Percentiles rank a stretch among this genome's conserved stretches.
These are phyloP conservation scores for Ptilodon capucinus DNA, from an alignment of 2,888 invertebrate species.

Conservation along the genomic window DNA sequence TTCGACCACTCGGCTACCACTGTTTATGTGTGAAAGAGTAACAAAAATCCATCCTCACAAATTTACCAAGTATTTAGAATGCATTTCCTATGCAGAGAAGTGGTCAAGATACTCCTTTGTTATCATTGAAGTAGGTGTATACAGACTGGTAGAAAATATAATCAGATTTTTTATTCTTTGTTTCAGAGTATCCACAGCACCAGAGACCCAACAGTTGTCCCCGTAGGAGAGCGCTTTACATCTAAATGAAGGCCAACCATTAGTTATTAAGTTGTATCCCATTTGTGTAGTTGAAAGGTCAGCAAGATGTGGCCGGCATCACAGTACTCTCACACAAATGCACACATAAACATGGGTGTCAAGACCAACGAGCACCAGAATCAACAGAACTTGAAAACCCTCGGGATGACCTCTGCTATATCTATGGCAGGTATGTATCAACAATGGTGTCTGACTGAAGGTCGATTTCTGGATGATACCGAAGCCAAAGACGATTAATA, in stretches of 20 bases:
- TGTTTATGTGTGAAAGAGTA: too few relatives aligned
- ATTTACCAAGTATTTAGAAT: too few relatives aligned
- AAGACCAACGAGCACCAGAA: conserved; percentile 75
- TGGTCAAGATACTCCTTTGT: too few relatives aligned
- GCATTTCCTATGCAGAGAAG: too few relatives aligned
- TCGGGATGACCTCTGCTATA: conserved; percentile 98
- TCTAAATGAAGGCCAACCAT: conserved; percentile 43
- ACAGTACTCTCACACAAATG: conserved; percentile 74
- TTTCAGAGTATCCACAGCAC: conserved; percentile 40
- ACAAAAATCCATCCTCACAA: too few relatives aligned
- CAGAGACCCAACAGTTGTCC: conserved; percentile 43
- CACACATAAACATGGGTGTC: conserved; percentile 42
- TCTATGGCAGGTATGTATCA: conserved; percentile 90
- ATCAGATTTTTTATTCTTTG: conserved; percentile 13
- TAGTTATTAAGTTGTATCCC: conserved; percentile 29
- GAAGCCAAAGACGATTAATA: too few relatives aligned
- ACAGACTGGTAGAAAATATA: too few relatives aligned
- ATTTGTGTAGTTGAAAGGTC: conserved; percentile 11
- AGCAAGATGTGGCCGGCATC: conserved; percentile 81
- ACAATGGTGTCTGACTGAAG: too few relatives aligned
- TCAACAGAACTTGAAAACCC: conserved; percentile 83
- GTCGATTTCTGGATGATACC: too few relatives aligned
- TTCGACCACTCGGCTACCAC: too few relatives aligned
- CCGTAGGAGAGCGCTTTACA: conserved; percentile 45
- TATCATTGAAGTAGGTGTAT: too few relatives aligned